A percentile compares a stretch with the other conserved stretches of the same genome.
These are phyloP conservation scores for Papilio helenus DNA, from an alignment of 1,140 invertebrate genomes.

Conservation along the genomic window DNA sequence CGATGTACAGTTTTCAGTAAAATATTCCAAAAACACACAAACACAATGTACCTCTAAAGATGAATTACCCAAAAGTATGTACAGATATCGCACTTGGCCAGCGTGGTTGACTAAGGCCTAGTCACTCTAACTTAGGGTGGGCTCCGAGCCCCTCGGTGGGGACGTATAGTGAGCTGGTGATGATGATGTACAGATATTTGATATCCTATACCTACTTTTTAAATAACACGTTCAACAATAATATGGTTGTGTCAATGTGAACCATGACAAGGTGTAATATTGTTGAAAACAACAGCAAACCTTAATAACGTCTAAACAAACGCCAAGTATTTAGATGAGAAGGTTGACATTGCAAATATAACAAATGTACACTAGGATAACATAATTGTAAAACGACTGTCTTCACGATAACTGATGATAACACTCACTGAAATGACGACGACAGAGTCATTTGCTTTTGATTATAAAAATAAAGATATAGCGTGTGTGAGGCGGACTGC, in stretches of 20 bases:
- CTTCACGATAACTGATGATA: constrained; percentile 36
- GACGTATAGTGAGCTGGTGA: too few relatives aligned
- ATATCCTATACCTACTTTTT: background rate
- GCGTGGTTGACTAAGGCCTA: too few relatives aligned
- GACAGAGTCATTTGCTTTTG: constrained; percentile 1
- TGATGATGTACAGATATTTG: background rate
- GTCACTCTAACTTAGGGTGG: too few relatives aligned
- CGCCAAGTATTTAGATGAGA: constrained; percentile 24
- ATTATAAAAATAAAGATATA: constrained; percentile 17
- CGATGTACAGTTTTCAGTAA: too few relatives aligned
- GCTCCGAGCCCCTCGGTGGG: too few relatives aligned
- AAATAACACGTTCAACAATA: background rate
- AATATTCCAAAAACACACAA: too few relatives aligned
- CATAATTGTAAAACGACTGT: constrained; percentile 30
- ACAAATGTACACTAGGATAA: constrained; percentile 37
- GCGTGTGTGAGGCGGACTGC: background rate
- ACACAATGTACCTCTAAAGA: too few relatives aligned
- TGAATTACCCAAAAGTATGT: background rate
- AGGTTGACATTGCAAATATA: constrained; percentile 38
- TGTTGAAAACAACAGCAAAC: background rate
- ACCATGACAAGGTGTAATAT: background rate
- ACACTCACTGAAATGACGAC: background rate
- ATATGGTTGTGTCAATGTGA: background rate
- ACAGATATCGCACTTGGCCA: too few relatives aligned
- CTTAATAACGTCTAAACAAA: constrained; percentile 31